These are phyloP conservation scores for Globia sparganii DNA, from an alignment of 2,888 invertebrate genomes.

Conservation along the genomic window DNA sequence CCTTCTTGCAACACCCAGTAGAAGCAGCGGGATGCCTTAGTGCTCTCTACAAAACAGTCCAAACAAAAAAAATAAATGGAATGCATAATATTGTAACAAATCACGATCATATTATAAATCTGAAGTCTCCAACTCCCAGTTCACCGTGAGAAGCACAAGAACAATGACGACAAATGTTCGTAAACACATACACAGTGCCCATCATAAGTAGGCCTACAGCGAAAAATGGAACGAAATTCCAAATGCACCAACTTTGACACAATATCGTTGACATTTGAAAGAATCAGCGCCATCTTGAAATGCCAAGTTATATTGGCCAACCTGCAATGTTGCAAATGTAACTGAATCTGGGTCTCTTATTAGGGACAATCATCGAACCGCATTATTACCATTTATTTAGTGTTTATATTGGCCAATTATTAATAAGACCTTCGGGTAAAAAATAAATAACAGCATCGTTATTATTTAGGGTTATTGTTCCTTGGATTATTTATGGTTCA, in stretches of 20 bases:
- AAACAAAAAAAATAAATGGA: neutral
- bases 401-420: constrained; percentile 52
- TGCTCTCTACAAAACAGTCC: neutral
- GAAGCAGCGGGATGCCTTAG: neutral
- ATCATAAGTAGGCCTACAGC: constrained; percentile 9
- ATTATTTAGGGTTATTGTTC: constrained; percentile 14
- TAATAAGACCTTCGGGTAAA: constrained; percentile 58
- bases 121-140: constrained; percentile 12
- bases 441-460: constrained; percentile 29
- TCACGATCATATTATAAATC: neutral
- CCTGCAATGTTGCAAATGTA: constrained; percentile 47
- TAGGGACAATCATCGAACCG: constrained; percentile 59
- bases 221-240: constrained; percentile 2
- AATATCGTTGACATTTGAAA: constrained; percentile 3
- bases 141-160: constrained; percentile 27
- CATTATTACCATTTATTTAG: constrained; percentile 46
- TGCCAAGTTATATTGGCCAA: constrained; percentile 14
- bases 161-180: constrained; percentile 39
- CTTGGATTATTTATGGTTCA: constrained; percentile 10
- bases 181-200: neutral
- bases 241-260: constrained; percentile 4
- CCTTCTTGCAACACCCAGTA: neutral
- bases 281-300: constrained; percentile 20
- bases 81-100: neutral
- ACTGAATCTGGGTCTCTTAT: constrained; percentile 56